phyloP scores from a whole-genome alignment of 2,113 vertebrate species.

The Lucifuga dentata region DNA sequence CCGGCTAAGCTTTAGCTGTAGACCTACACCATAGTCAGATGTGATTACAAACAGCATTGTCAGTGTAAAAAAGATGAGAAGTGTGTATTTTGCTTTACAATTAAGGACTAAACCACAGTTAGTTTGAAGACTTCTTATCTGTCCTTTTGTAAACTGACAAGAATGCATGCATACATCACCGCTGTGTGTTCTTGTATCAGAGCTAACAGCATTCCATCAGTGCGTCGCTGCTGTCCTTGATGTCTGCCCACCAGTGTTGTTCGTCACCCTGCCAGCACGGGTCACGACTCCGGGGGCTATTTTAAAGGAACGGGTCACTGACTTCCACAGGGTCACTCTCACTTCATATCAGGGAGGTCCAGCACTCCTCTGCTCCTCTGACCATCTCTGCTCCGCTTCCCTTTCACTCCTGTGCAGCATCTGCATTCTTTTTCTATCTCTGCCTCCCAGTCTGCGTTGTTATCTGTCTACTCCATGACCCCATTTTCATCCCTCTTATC shows the following conservation, averaged over 20 bases:
- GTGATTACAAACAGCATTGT: no score
- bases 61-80: no score
- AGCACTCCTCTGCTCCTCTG: conserved; percentile 18
- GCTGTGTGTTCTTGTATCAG: conserved; percentile 10
- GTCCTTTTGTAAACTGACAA: no score
- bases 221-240: conserved; percentile 29
- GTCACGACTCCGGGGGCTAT: conserved; percentile 46
- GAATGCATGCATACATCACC: background rate
- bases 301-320: conserved; percentile 56
- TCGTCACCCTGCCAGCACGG: conserved; percentile 38
- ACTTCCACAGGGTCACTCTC: conserved; percentile 67
- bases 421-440: conserved; percentile 49
- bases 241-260: conserved; percentile 46
- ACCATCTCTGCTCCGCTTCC: no score
- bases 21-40: no score
- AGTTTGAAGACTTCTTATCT: no score
- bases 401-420: no score
- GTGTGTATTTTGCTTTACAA: no score
- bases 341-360: conserved; percentile 61
- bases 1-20: conserved; percentile 27
- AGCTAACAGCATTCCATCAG: conserved; percentile 43
- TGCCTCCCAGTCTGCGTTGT: background rate
- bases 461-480: conserved; percentile 13
- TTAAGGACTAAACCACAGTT: no score
- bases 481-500: conserved; percentile 1